Conservation (phyloP, 2,888 invertebrate genomes). For the Flexamia atlantica region DNA sequence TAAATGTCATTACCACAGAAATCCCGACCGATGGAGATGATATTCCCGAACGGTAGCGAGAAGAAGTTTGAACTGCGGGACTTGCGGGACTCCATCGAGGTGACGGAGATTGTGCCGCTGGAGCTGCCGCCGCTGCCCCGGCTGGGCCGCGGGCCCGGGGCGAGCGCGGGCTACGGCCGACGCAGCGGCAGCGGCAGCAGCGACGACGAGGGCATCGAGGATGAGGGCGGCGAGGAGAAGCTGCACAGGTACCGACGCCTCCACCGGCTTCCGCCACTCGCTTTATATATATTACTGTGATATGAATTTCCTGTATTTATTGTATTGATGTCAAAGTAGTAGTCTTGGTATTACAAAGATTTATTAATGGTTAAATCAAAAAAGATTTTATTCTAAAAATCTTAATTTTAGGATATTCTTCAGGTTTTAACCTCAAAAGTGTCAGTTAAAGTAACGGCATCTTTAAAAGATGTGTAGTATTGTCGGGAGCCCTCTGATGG, state of each 20-base stretch:
- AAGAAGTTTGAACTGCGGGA: slow-evolving; percentile 84
- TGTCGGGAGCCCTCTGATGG: too few relatives aligned
- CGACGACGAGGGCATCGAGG: slow-evolving; percentile 74
- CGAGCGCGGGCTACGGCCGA: not conserved
- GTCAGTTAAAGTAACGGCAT: too few relatives aligned
- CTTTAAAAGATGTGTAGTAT: too few relatives aligned
- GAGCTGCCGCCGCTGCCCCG: slow-evolving; percentile 57
- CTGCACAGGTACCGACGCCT: slow-evolving; percentile 82
- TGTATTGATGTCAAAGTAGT: too few relatives aligned
- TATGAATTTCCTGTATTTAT: too few relatives aligned
- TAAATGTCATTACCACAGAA: slow-evolving; percentile 57
- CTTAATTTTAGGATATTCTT: too few relatives aligned
- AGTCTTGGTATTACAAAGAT: too few relatives aligned
- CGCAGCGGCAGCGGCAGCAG: slow-evolving; percentile 72
- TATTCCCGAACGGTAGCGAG: slow-evolving; percentile 72
- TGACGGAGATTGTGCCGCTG: slow-evolving; percentile 62
- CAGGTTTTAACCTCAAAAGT: too few relatives aligned
- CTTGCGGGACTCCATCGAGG: slow-evolving; percentile 75
- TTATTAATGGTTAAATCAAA: too few relatives aligned
- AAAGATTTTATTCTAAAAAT: too few relatives aligned
- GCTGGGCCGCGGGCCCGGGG: not conserved
- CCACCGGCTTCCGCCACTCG: too few relatives aligned
- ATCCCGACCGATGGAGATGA: slow-evolving; percentile 72
- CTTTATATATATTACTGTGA: too few relatives aligned
- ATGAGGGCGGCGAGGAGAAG: slow-evolving; percentile 81